A percentile compares a stretch with the other conserved stretches of the same genome.
Evolutionary conservation across 2,888 invertebrate genomes (phyloP).

Genomic region (Campoplex capitator): DNA sequence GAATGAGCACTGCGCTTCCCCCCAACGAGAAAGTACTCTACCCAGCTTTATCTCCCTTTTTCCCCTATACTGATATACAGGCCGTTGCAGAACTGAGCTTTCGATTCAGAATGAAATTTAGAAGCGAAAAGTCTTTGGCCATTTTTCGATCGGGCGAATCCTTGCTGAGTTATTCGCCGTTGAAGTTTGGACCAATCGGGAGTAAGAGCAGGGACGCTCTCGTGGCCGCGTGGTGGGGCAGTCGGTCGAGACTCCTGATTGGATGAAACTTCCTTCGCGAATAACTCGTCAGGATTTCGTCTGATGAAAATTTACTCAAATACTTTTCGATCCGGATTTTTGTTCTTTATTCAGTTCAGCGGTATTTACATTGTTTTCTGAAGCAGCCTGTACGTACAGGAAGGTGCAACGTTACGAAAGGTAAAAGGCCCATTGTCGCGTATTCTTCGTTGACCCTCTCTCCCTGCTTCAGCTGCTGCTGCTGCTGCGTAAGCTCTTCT

Average conservation of each 20-base stretch:
- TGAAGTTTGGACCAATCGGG: background rate
- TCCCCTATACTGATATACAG: constrained; percentile 28
- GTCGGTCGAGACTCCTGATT: background rate
- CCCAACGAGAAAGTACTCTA: constrained; percentile 59
- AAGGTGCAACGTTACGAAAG: constrained; percentile 44
- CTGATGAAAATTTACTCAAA: background rate
- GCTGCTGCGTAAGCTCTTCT: background rate
- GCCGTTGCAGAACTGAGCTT: constrained; percentile 12
- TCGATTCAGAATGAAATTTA: background rate
- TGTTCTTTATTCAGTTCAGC: background rate
- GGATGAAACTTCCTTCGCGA: background rate
- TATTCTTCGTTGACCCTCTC: constrained; percentile 22
- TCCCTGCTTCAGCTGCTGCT: constrained; percentile 22
- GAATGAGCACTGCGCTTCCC: constrained; percentile 63
- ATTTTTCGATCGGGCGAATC: background rate
- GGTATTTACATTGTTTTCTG: background rate
- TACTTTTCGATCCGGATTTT: background rate
- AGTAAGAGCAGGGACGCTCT: background rate
- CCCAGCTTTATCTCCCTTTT: constrained; percentile 59
- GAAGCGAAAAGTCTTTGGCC: background rate
- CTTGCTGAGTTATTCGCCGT: background rate
- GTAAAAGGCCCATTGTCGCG: constrained; percentile 61
- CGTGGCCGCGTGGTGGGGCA: background rate
- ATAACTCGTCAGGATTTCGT: background rate
- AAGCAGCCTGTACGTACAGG: constrained; percentile 11